A percentile compares a stretch with the other conserved stretches of the same genome.
These are phyloP conservation scores for Notolepis coatsorum DNA, from an alignment of 2,797 vertebrate species.

Conservation along the genomic window DNA sequence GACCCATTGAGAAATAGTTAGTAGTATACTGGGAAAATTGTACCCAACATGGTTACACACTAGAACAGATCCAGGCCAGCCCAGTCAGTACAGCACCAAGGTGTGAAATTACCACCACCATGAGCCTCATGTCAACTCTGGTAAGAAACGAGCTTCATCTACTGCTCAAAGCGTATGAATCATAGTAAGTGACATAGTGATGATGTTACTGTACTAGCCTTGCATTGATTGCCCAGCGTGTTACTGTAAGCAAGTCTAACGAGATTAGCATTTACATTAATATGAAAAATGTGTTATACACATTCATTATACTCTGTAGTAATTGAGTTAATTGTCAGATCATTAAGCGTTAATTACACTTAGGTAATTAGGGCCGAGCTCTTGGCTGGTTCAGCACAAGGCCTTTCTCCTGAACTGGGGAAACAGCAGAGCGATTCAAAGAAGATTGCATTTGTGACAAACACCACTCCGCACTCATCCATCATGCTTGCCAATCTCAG, in stretches of 20 bases:
- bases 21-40: no score
- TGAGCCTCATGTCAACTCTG: constrained; percentile 31
- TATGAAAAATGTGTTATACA: constrained; percentile 58
- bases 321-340: constrained; percentile 69
- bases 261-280: constrained; percentile 67
- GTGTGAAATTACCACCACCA: constrained; percentile 17
- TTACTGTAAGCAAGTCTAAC: constrained; percentile 69
- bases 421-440: constrained; percentile 72
- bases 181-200: no score
- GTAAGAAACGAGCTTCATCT: constrained; percentile 3
- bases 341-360: constrained; percentile 73
- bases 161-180: constrained; percentile 51
- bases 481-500: constrained; percentile 82
- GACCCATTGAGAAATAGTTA: no score
- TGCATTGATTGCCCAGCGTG: constrained; percentile 62
- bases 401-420: constrained; percentile 47
- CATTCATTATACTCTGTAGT: constrained; percentile 37
- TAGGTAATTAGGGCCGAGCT: constrained; percentile 61
- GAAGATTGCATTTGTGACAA: constrained; percentile 82
- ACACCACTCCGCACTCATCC: constrained; percentile 80
- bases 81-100: background rate
- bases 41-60: no score
- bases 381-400: constrained; percentile 54
- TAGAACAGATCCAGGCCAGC: no score
- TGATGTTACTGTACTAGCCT: no score